These are phyloP conservation scores for Oligia strigilis DNA, from an alignment of 2,888 invertebrate species.

Conservation along the genomic window DNA sequence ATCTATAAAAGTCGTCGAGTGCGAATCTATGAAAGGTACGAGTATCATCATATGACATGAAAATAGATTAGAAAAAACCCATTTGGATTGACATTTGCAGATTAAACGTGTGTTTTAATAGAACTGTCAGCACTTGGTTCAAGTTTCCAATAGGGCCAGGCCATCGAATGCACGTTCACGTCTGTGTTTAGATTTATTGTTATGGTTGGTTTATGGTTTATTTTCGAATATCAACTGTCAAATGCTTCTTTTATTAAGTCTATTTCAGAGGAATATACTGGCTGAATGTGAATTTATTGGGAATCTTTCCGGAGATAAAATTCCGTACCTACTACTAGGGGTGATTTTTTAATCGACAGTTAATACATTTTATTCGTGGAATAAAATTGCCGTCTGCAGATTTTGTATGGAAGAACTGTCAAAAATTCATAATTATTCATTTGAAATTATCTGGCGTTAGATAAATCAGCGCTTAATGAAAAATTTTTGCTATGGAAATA, in stretches of 20 bases:
- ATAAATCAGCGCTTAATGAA: neutral
- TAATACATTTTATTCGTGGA: no score
- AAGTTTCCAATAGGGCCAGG: conserved; percentile 27
- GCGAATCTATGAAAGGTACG: neutral
- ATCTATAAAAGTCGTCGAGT: neutral
- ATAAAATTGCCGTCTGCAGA: no score
- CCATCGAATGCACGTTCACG: conserved; percentile 39
- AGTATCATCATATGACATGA: neutral
- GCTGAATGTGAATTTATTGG: neutral
- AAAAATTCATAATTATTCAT: no score
- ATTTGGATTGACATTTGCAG: conserved; percentile 18
- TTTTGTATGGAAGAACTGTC: no score
- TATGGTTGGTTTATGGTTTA: neutral
- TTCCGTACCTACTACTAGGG: no score
- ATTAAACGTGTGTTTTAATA: conserved; percentile 25
- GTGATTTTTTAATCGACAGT: no score
- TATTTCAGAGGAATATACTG: neutral
- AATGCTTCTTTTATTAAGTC: conserved; percentile 12
- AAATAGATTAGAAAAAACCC: neutral
- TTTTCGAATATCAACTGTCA: conserved; percentile 6
- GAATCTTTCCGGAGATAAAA: neutral
- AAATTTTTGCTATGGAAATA: neutral
- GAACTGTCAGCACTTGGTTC: conserved; percentile 37
- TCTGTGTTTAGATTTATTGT: conserved; percentile 25
- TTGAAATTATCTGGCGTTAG: no score